These are phyloP conservation scores for Acronicta leporina DNA, from an alignment of 2,888 invertebrate species.

Conservation along the genomic window DNA sequence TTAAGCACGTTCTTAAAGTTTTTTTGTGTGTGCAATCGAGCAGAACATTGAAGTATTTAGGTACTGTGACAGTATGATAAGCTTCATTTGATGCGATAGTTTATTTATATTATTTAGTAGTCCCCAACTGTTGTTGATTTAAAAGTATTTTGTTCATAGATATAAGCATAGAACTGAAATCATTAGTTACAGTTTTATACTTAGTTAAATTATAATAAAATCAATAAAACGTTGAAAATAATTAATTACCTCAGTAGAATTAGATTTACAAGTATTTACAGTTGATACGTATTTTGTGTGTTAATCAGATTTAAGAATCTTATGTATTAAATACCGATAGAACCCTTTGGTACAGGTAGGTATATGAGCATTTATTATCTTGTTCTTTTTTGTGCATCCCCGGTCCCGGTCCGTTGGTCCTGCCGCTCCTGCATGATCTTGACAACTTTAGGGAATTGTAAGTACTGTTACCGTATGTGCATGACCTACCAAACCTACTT, in stretches of 20 bases:
- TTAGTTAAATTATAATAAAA: slow-evolving; percentile 23
- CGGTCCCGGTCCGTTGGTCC: slow-evolving; percentile 75
- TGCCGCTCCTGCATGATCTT: slow-evolving; percentile 87
- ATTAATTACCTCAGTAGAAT: slow-evolving; percentile 40
- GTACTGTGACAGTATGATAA: slow-evolving; percentile 46
- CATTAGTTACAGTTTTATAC: slow-evolving; percentile 45
- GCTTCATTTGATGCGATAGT: slow-evolving; percentile 48
- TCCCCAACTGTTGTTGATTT: slow-evolving; percentile 29
- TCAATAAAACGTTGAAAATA: slow-evolving; percentile 18
- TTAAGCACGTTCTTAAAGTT: slow-evolving; percentile 72
- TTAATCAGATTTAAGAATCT: slow-evolving; percentile 12
- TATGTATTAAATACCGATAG: slow-evolving; percentile 44
- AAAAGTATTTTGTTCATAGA: slow-evolving; percentile 44
- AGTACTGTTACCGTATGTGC: slow-evolving; percentile 75
- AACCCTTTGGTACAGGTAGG: slow-evolving; percentile 57
- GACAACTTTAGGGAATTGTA: slow-evolving; percentile 86
- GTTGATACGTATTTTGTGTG: slow-evolving; percentile 36
- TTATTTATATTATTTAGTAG: slow-evolving; percentile 45
- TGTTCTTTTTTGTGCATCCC: slow-evolving; percentile 80
- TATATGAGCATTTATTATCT: slow-evolving; percentile 69
- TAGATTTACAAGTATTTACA: slow-evolving; percentile 39
- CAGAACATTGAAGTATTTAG: slow-evolving; percentile 41
- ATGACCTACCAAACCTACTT: slow-evolving; percentile 55
- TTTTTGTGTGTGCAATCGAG: slow-evolving; percentile 52
- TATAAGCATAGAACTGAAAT: slow-evolving; percentile 23